Conservation (phyloP, 2,113 vertebrate genomes). For the Lophura nycthemera region DNA sequence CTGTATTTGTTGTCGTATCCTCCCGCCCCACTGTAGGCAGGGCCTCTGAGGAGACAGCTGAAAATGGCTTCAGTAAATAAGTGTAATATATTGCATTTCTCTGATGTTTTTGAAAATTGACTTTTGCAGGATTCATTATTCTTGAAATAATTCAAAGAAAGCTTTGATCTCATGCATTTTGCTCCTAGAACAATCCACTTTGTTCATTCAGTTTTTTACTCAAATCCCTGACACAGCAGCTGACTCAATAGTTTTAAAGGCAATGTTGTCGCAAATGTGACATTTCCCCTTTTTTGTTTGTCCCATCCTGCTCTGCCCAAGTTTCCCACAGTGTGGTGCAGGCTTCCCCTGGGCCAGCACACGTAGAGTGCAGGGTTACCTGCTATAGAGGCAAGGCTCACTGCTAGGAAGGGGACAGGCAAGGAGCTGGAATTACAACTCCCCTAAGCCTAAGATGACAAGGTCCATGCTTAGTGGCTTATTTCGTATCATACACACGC, state of each 20-base stretch:
- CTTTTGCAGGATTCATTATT: neutral
- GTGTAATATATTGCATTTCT: neutral
- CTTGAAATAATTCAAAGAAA: neutral
- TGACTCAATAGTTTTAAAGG: neutral
- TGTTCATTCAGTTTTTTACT: neutral
- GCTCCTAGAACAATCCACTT: neutral
- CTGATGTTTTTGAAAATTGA: neutral
- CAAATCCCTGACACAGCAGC: neutral
- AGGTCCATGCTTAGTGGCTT: neutral
- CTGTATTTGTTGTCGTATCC: neutral
- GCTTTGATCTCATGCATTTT: neutral
- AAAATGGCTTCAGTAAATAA: neutral
- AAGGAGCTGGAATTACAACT: neutral
- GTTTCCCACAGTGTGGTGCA: fast-evolving
- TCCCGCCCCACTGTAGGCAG: neutral
- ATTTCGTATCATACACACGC: neutral
- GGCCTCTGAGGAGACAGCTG: neutral
- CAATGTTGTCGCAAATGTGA: neutral
- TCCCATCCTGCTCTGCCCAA: fast-evolving
- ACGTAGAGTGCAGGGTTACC: neutral
- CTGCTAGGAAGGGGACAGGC: neutral
- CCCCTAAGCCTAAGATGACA: neutral
- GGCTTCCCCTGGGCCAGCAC: neutral
- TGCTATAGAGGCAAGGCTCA: neutral
- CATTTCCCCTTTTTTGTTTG: neutral